These are phyloP conservation scores for Polydrusus cervinus DNA, from an alignment of 2,888 invertebrate species.

Conservation along the genomic window DNA sequence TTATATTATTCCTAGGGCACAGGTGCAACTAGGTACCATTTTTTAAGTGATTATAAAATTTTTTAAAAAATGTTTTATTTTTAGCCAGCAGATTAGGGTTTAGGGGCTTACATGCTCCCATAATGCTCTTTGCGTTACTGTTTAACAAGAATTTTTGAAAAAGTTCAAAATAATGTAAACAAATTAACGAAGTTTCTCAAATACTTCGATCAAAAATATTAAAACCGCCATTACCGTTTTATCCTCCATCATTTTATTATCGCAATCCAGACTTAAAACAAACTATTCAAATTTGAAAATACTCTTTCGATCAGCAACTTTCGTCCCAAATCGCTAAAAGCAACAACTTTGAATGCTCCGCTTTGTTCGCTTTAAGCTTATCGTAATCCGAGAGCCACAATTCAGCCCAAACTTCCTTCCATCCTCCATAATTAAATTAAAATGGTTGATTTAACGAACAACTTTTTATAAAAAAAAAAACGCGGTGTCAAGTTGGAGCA, in stretches of 20 bases:
- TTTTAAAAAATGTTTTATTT: no score
- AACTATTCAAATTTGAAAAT: slow-evolving; percentile 42
- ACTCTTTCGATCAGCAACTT: slow-evolving; percentile 29
- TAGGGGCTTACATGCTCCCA: no score
- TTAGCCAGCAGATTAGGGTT: no score
- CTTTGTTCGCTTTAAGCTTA: slow-evolving; percentile 35
- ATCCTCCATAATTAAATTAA: slow-evolving; percentile 27
- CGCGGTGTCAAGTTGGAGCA: not conserved
- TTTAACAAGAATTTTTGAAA: no score
- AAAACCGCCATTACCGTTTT: slow-evolving; percentile 3
- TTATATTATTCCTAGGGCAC: no score
- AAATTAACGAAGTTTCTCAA: not conserved
- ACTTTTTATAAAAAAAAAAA: not conserved
- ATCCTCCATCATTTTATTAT: slow-evolving; percentile 2
- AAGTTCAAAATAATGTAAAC: no score
- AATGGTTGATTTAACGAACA: slow-evolving; percentile 9
- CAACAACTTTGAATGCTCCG: slow-evolving; percentile 33
- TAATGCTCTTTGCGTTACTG: no score
- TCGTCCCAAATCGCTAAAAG: slow-evolving; percentile 27
- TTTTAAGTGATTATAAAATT: no score
- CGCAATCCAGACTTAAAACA: slow-evolving; percentile 19
- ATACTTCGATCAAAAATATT: not conserved
- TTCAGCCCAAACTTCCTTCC: slow-evolving; percentile 31
- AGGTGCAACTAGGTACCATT: no score
- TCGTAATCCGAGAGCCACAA: slow-evolving; percentile 36